Conservation (phyloP, 1,140 invertebrate genomes). For the Eufriesea mexicana region DNA sequence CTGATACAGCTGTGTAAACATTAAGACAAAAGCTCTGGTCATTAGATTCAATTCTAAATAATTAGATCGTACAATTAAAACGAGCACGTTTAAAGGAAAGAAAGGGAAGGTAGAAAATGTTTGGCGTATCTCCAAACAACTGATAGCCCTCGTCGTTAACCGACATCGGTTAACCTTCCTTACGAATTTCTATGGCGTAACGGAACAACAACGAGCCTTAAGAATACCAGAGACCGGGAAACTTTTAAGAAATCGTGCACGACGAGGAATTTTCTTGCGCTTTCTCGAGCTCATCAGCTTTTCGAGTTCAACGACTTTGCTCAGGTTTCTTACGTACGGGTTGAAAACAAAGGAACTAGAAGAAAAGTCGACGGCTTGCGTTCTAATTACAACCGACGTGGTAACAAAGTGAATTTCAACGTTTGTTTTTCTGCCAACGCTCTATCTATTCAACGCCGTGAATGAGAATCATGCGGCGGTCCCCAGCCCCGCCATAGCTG, state of each 20-base stretch:
- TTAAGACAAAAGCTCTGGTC: no score
- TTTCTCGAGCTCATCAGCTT: conserved; percentile 44
- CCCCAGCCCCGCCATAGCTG: background rate
- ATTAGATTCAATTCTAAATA: no score
- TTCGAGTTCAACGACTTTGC: conserved; percentile 51
- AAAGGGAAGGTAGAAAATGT: background rate
- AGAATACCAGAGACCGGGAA: conserved; percentile 3
- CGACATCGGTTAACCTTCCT: background rate
- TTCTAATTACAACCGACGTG: conserved; percentile 53
- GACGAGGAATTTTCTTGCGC: conserved; percentile 35
- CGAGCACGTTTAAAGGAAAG: background rate
- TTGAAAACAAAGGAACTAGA: conserved; percentile 44
- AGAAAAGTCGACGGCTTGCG: conserved; percentile 49
- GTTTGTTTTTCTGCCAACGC: conserved; percentile 38
- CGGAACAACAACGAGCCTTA: conserved; percentile 15
- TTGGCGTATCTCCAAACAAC: background rate
- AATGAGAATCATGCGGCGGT: background rate
- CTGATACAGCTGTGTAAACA: no score
- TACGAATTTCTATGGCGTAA: background rate
- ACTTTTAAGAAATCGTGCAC: conserved; percentile 38
- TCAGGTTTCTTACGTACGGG: conserved; percentile 42
- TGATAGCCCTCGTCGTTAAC: background rate
- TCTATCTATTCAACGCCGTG: background rate
- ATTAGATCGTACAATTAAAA: background rate
- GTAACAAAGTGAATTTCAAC: conserved; percentile 59